A percentile compares a stretch with the other conserved stretches of the same genome.
Conservation (phyloP, 1,140 invertebrate species). For the Araneus ventricosus region DNA sequence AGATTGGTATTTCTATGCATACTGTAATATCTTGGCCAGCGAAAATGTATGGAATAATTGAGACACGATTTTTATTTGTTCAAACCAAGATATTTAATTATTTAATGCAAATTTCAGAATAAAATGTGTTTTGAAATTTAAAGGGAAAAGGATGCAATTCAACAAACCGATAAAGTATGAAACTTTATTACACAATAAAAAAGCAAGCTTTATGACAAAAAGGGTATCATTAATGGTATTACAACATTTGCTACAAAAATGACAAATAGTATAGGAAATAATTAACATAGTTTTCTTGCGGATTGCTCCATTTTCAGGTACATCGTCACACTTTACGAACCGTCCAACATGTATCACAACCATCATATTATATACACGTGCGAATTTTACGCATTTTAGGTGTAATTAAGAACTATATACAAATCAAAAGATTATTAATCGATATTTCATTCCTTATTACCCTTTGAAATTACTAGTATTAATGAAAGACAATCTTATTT, state of each 20-base stretch:
- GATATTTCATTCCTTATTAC: neutral
- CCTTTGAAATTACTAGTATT: too few relatives aligned
- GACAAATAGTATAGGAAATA: conserved; percentile 16
- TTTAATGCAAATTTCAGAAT: too few relatives aligned
- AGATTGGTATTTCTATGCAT: too few relatives aligned
- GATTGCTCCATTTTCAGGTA: conserved; percentile 10
- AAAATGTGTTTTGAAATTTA: too few relatives aligned
- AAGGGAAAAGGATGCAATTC: neutral
- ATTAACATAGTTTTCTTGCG: conserved; percentile 13
- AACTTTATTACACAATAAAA: conserved; percentile 34
- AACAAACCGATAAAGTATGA: neutral
- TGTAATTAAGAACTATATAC: neutral
- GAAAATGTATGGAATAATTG: too few relatives aligned
- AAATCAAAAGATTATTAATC: neutral
- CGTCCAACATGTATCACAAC: neutral
- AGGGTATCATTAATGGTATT: neutral
- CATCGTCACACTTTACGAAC: neutral
- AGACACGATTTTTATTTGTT: too few relatives aligned
- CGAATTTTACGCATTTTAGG: neutral
- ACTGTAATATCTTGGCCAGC: too few relatives aligned
- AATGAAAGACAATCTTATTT: too few relatives aligned
- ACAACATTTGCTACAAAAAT: neutral
- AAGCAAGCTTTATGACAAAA: conserved; percentile 25
- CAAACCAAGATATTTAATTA: too few relatives aligned
- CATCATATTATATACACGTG: neutral